Base-by-base conservation (phyloP, 64 coral and sea anemone genomes). In the Orbicella faveolata region DNA sequence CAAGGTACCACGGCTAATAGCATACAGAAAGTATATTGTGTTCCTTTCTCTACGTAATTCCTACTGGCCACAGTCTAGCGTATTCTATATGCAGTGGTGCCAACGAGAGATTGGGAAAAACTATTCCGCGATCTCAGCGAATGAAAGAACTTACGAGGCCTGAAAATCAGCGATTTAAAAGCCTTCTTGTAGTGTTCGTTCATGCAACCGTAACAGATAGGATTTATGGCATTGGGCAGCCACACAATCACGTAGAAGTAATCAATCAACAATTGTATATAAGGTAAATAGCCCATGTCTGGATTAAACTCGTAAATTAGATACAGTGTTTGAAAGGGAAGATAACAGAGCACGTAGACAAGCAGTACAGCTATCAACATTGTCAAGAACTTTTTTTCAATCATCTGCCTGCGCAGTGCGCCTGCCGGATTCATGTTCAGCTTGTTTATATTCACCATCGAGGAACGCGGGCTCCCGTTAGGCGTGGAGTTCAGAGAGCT, bases 191-290 rank as follows among this genome's bases (percentile, higher is more conserved):
- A 96, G 18, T 91, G 88, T 68, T 93, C 91, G 66, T 96, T 96
- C 51, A 96, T 54, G 13, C 91, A 92, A 20, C 90, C 95, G n/a
- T 96, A 96, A 35, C 91, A 93, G 20, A 96, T 69, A 3, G 95
- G 95, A 64, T 96, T 96, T 18, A 96, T 41, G 8, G 95, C 91
- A 59, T 90, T 93, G 0, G 95, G 95, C 10, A 96, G 57, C 95
- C 95, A 96, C 37, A 96, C 90, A 37, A 96, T 20, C 61, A 96
- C 41, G 55, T 93, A 90, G 21, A 93, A 51, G 75, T 88, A 96
- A 9, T 89, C 82, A 59, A 79, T 87, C 21, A 88, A 73, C 61
- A 80, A 77, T 11, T 87, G 87, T 16, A 93, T 20, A 41, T 94
- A 94, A 1, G 37, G 52, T 57, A 67, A 48, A 14, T 53, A 33